A percentile compares a stretch with the other conserved stretches of the same genome.
Conservation (phyloP, 2,888 invertebrate genomes). For the Caenorhabditis angaria region DNA sequence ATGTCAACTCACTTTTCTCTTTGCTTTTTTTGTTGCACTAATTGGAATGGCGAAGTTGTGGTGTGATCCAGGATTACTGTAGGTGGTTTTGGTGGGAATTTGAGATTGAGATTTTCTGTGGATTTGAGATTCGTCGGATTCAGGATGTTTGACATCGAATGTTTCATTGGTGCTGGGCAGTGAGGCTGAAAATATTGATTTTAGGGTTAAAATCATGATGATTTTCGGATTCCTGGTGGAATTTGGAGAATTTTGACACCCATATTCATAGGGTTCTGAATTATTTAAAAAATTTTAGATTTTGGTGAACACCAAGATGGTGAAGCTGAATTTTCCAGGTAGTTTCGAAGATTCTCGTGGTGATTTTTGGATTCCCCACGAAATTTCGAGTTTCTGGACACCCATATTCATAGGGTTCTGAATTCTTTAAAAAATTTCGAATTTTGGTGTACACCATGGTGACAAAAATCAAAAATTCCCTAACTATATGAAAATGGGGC, state of each 20-base stretch:
- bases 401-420: no score
- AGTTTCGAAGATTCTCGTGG: neutral
- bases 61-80: slow-evolving; percentile 34
- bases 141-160: slow-evolving; percentile 47
- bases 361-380: no score
- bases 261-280: neutral
- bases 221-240: neutral
- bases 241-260: neutral
- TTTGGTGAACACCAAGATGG: neutral
- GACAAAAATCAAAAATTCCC: neutral
- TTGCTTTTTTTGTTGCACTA: slow-evolving; percentile 44
- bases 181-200: neutral
- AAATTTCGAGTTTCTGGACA: no score
- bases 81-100: no score
- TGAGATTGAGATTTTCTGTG: no score
- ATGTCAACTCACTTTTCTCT: slow-evolving; percentile 33
- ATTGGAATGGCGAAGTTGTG: slow-evolving; percentile 49
- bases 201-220: slow-evolving; percentile 4
- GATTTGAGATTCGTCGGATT: no score
- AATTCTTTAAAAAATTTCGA: no score
- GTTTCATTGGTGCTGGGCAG: slow-evolving; percentile 12
- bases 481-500: neutral
- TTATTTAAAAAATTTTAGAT: neutral
- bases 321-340: neutral
- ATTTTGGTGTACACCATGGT: neutral